Conservation (phyloP, 1,140 invertebrate species). For the Drosophila guanche region DNA sequence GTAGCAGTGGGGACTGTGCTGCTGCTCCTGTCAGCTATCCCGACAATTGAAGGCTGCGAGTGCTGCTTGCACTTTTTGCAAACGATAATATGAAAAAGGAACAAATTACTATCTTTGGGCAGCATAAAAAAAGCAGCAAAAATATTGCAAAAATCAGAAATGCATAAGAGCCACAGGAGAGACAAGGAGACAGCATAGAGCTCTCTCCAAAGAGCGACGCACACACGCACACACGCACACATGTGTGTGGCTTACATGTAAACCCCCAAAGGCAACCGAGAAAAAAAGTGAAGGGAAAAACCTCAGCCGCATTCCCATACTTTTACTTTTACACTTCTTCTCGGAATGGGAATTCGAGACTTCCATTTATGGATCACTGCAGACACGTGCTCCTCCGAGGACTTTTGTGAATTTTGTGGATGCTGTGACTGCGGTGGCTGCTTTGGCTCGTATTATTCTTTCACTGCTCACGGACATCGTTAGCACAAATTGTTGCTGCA, state of each 20-base stretch:
- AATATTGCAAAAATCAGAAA: slow-evolving; percentile 12
- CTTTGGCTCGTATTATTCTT: slow-evolving; percentile 33
- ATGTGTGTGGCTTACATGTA: slow-evolving; percentile 17
- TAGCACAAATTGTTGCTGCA: slow-evolving; percentile 73
- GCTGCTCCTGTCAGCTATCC: no score
- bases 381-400: slow-evolving; percentile 46
- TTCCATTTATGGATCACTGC: slow-evolving; percentile 35
- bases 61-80: no score
- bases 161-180: slow-evolving; percentile 2
- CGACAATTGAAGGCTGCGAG: no score
- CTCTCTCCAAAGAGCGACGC: no score
- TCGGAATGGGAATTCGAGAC: no score
- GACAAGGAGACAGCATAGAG: no score
- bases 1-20: no score
- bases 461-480: slow-evolving; percentile 72
- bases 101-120: no score
- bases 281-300: not conserved
- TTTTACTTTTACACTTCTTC: no score
- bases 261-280: slow-evolving; percentile 7
- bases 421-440: not conserved
- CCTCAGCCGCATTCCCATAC: no score
- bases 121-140: not conserved
- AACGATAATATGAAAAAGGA: no score
- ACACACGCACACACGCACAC: not conserved
- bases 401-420: no score